Conservation (phyloP, 2,113 vertebrate genomes). For the Lophochroa leadbeateri region DNA sequence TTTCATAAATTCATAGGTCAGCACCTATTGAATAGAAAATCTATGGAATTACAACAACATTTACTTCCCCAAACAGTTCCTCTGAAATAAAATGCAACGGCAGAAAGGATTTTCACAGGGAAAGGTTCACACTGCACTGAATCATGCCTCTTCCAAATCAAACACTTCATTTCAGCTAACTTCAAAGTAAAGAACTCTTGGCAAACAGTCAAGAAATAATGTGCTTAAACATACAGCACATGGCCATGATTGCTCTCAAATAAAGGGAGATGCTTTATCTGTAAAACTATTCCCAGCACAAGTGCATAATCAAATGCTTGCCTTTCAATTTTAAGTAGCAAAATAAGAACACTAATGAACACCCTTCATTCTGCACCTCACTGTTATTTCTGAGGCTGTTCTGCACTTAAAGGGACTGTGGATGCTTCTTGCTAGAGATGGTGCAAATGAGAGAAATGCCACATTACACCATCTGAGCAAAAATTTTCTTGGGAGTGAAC, state of each 20-base stretch:
- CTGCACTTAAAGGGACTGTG: no score
- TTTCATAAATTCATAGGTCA: neutral
- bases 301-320: neutral
- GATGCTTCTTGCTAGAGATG: neutral
- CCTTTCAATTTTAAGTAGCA: neutral
- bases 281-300: neutral
- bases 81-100: neutral
- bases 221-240: neutral
- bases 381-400: neutral
- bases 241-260: neutral
- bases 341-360: neutral
- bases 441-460: neutral
- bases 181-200: neutral
- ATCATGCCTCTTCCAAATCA: neutral
- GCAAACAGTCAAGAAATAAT: neutral
- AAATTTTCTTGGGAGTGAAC: neutral
- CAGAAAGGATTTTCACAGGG: neutral
- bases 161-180: neutral
- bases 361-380: neutral
- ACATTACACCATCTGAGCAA: accelerated
- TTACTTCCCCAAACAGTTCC: neutral
- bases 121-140: neutral
- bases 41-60: neutral
- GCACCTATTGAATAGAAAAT: neutral
- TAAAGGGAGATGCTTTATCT: neutral